These are phyloP conservation scores for Cancer borealis DNA, from an alignment of 2,888 invertebrate genomes.

Conservation along the genomic window DNA sequence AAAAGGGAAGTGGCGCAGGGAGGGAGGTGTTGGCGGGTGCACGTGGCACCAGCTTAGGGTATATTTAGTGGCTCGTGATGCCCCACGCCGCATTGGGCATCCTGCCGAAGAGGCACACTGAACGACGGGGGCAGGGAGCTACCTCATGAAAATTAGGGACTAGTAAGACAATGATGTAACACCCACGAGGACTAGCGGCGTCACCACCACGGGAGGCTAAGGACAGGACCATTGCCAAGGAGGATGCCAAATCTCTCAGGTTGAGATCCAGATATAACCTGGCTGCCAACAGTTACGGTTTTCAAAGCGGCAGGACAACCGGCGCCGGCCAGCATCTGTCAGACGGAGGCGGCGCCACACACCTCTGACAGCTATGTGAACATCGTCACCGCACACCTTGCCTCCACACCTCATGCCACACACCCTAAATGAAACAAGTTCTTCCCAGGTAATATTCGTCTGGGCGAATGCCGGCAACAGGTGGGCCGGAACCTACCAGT, in stretches of 20 bases:
- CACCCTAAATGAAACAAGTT: background rate
- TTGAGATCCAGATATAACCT: slow-evolving; percentile 54
- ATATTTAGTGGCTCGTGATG: slow-evolving; percentile 29
- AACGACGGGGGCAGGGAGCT: background rate
- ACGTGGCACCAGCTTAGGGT: slow-evolving; percentile 43
- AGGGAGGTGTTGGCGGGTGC: slow-evolving; percentile 16
- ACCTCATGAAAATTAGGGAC: background rate
- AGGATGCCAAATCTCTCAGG: slow-evolving; percentile 55
- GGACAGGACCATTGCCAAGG: slow-evolving; percentile 52
- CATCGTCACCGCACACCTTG: background rate
- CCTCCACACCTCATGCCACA: background rate
- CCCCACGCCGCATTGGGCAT: background rate
- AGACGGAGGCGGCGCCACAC: background rate
- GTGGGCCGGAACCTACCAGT: slow-evolving; percentile 46
- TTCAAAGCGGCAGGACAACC: background rate
- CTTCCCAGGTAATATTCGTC: background rate
- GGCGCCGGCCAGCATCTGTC: slow-evolving; percentile 33
- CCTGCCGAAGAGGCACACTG: background rate
- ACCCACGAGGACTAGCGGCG: background rate
- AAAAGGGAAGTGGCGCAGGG: slow-evolving; percentile 35
- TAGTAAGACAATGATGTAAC: slow-evolving; percentile 51
- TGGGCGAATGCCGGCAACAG: background rate
- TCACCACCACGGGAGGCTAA: slow-evolving; percentile 55
- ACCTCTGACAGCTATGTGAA: background rate
- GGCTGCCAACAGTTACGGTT: background rate